phyloP scores from a whole-genome alignment of 2,797 vertebrate genomes.

The Cygnus olor region DNA sequence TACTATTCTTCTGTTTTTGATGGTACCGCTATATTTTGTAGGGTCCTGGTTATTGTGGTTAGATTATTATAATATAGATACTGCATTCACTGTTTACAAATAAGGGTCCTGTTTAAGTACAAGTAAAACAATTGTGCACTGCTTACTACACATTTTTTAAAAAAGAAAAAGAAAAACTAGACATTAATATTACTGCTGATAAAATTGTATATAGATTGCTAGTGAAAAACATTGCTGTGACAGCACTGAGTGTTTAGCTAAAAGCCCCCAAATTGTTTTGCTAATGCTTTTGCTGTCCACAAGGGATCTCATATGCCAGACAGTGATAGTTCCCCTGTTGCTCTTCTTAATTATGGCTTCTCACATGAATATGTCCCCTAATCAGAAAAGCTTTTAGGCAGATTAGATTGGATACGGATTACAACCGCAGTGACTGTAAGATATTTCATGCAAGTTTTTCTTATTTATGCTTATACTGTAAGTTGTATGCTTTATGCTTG shows the following conservation, averaged over 20 bases:
- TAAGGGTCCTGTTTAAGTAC: not conserved
- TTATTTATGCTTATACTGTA: not conserved
- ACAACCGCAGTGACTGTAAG: not conserved
- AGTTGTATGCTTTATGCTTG: not conserved
- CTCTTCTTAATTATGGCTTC: conserved; percentile 34
- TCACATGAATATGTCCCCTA: conserved; percentile 38
- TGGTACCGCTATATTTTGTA: not conserved
- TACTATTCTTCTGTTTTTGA: not conserved
- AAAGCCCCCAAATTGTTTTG: conserved; percentile 39
- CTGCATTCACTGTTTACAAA: not conserved
- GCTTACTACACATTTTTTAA: not conserved
- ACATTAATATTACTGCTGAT: not conserved
- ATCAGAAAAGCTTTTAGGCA: conserved; percentile 58
- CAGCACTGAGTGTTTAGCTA: conserved; percentile 1
- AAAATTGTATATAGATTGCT: not conserved
- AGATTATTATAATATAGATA: not conserved
- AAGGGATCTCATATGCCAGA: conserved; percentile 8
- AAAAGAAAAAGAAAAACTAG: not conserved
- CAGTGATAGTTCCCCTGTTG: conserved; percentile 16
- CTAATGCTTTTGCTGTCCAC: conserved; percentile 40
- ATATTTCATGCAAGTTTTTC: not conserved
- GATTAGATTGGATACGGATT: conserved; percentile 36
- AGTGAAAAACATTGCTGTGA: conserved; percentile 2
- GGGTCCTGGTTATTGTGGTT: not conserved
- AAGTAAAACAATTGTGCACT: not conserved